These are phyloP conservation scores for Cyprinodon variegatus DNA, from an alignment of 2,113 vertebrate genomes.

Conservation along the genomic window DNA sequence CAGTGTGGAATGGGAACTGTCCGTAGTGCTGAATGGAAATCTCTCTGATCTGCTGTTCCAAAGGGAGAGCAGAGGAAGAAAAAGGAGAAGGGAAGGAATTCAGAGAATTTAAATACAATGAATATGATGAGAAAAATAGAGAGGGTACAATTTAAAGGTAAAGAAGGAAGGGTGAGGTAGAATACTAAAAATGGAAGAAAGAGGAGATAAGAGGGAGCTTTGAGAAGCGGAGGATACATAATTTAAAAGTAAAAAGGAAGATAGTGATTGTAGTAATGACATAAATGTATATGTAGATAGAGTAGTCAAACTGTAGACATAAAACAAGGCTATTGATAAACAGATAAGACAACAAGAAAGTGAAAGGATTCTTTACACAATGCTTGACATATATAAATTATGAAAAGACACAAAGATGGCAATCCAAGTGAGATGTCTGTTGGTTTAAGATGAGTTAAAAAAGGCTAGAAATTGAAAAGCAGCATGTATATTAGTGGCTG, in stretches of 20 bases:
- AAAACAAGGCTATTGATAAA: conserved; percentile 15
- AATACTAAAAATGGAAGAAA: conserved; percentile 28
- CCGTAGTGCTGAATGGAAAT: conserved; percentile 63
- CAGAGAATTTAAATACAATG: conserved; percentile 44
- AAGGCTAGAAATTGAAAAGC: neutral
- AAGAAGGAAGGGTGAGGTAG: neutral
- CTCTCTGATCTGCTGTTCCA: conserved; percentile 44
- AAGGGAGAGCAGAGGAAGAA: conserved; percentile 30
- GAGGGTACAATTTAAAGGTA: conserved; percentile 28
- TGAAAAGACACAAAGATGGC: neutral
- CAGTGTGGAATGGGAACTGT: conserved; percentile 39
- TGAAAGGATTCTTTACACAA: conserved; percentile 1
- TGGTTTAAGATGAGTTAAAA: conserved; percentile 6
- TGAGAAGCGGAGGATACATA: neutral
- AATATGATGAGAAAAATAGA: conserved; percentile 11
- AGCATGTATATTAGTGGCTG: neutral
- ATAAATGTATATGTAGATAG: conserved; percentile 14
- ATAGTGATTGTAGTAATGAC: neutral
- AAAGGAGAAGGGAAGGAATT: conserved; percentile 40
- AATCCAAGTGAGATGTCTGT: conserved; percentile 10
- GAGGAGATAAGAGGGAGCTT: neutral
- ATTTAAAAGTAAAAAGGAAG: conserved; percentile 4
- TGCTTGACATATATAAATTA: conserved; percentile 26
- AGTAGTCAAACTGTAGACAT: conserved; percentile 1
- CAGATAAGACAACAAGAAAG: conserved; percentile 12